Evolutionary conservation across 1,140 invertebrate species (phyloP).

Genomic region (Conopomorpha cramerella): DNA sequence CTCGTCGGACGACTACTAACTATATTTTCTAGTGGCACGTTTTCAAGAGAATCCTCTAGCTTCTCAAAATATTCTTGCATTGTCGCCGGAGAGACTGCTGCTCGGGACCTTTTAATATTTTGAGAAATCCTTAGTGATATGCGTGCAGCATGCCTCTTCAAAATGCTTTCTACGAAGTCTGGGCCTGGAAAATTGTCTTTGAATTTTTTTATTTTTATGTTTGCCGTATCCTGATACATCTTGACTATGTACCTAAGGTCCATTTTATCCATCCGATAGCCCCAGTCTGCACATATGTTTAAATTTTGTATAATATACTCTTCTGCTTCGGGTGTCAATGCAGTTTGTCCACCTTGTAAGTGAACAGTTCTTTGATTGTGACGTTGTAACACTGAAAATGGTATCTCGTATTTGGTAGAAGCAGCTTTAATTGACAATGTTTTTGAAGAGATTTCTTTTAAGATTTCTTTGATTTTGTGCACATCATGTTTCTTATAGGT

Average conservation of each 20-base stretch:
- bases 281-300: constrained; percentile 18
- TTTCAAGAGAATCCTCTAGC: too few relatives aligned
- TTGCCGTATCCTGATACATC: constrained; percentile 13
- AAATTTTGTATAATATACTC: constrained; percentile 9
- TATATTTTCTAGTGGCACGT: too few relatives aligned
- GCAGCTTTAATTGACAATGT: too few relatives aligned
- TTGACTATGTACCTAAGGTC: constrained; percentile 16
- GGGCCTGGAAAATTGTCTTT: constrained; percentile 17
- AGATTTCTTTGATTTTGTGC: too few relatives aligned
- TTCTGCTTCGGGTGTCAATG: constrained; percentile 6
- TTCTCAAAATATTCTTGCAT: constrained; percentile 15
- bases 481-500: too few relatives aligned
- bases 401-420: too few relatives aligned
- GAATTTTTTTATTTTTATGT: constrained; percentile 7
- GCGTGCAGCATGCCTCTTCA: constrained; percentile 13
- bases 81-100: constrained; percentile 7
- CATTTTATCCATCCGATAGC: constrained; percentile 14
- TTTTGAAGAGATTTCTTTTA: too few relatives aligned
- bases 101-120: constrained; percentile 19
- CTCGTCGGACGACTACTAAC: too few relatives aligned
- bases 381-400: too few relatives aligned
- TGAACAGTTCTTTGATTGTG: too few relatives aligned
- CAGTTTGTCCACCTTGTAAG: constrained; percentile 10
- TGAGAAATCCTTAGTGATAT: constrained; percentile 13
- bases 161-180: constrained; percentile 12